A percentile compares a stretch with the other conserved stretches of the same genome.
These are phyloP conservation scores for Pterostichus niger DNA, from an alignment of 2,888 invertebrate species.

Conservation along the genomic window DNA sequence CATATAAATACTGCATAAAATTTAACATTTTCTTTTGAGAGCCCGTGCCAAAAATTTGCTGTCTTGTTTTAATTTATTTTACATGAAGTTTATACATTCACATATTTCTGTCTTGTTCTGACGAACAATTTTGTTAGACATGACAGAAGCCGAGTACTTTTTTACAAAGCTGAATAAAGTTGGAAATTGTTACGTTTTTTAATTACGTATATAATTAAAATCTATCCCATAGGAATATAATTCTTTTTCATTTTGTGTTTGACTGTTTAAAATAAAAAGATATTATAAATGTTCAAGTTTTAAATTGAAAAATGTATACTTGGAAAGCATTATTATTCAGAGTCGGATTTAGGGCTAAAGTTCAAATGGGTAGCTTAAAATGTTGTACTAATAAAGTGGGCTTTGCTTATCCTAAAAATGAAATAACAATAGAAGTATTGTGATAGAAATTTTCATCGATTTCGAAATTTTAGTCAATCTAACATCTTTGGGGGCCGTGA, in stretches of 20 bases:
- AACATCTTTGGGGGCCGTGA: no score
- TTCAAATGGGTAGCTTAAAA: no score
- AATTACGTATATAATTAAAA: constrained; percentile 26
- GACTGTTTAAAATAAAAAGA: background rate
- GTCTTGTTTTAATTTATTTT: constrained; percentile 23
- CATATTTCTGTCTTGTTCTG: constrained; percentile 1
- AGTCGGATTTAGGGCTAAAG: no score
- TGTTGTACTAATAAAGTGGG: no score
- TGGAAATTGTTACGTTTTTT: constrained; percentile 14
- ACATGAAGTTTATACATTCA: constrained; percentile 16
- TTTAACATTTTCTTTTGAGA: background rate
- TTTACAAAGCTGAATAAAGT: constrained; percentile 16
- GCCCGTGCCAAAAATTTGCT: constrained; percentile 2
- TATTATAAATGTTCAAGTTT: no score
- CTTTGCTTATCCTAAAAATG: no score
- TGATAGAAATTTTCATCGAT: no score
- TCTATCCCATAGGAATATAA: constrained; percentile 26
- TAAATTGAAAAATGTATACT: background rate
- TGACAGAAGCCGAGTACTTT: background rate
- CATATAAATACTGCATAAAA: constrained; percentile 9
- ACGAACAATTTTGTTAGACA: constrained; percentile 10
- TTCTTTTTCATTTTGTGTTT: background rate
- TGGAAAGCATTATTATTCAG: no score
- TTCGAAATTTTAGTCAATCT: no score
- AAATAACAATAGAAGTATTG: no score